These are phyloP conservation scores for Diaprepes abbreviatus DNA, from an alignment of 2,888 invertebrate genomes.

Conservation along the genomic window DNA sequence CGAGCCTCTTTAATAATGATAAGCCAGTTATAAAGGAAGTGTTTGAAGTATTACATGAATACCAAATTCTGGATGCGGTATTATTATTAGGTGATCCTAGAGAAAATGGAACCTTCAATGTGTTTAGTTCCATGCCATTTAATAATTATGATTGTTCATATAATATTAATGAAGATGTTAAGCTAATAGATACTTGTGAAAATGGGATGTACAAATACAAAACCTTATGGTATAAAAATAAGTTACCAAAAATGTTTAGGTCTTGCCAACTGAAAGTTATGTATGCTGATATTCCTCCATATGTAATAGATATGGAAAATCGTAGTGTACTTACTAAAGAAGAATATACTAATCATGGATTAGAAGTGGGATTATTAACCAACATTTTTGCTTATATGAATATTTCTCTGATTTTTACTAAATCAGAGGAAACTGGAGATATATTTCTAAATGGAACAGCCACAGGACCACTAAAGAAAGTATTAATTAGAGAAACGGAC, in stretches of 20 bases:
- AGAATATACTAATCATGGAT: slow-evolving; percentile 46
- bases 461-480: slow-evolving; percentile 56
- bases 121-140: slow-evolving; percentile 59
- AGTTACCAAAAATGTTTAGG: slow-evolving; percentile 58
- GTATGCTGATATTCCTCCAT: slow-evolving; percentile 62
- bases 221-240: slow-evolving; percentile 50
- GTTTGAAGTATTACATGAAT: slow-evolving; percentile 48
- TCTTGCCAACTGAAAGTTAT: slow-evolving; percentile 59
- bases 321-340: slow-evolving; percentile 23
- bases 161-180: slow-evolving; percentile 45
- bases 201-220: slow-evolving; percentile 44
- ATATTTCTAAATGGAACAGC: slow-evolving; percentile 54
- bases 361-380: slow-evolving; percentile 52
- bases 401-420: slow-evolving; percentile 47
- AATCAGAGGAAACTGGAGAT: slow-evolving; percentile 34
- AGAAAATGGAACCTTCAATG: slow-evolving; percentile 50
- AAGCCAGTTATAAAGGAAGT: slow-evolving; percentile 48
- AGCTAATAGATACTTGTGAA: slow-evolving; percentile 53
- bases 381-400: slow-evolving; percentile 53
- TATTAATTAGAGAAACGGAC: slow-evolving; percentile 56
- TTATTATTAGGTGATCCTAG: slow-evolving; percentile 53
- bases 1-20: slow-evolving; percentile 49
- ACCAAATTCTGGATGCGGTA: slow-evolving; percentile 56
- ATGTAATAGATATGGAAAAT: slow-evolving; percentile 55
- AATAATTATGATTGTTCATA: slow-evolving; percentile 55